These are phyloP conservation scores for Tadarida brasiliensis DNA, from an alignment of 2,797 vertebrate genomes.

Conservation along the genomic window DNA sequence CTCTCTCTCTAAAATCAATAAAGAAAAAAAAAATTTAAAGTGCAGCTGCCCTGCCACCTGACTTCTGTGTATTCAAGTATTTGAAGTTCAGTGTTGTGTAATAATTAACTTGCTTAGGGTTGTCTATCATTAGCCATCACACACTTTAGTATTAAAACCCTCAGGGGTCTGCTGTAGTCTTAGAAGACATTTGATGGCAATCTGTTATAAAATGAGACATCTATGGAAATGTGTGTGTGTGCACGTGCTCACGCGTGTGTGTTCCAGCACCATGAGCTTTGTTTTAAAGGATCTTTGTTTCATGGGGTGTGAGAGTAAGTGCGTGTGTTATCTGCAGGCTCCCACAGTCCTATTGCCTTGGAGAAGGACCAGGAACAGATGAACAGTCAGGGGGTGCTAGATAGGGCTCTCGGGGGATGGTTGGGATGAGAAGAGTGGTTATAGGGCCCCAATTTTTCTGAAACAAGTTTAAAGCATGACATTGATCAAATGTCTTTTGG, in stretches of 20 bases:
- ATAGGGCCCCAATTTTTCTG: neutral
- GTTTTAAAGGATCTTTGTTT: neutral
- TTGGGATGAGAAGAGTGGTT: neutral
- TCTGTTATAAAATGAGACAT: neutral
- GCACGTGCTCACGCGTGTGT: neutral
- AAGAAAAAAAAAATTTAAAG: no score
- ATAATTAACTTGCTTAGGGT: neutral
- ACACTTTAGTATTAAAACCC: neutral
- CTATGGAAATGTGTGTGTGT: neutral
- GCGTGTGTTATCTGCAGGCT: neutral
- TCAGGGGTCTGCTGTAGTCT: neutral
- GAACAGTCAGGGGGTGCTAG: neutral
- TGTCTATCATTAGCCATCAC: neutral
- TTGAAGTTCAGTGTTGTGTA: neutral
- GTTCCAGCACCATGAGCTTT: neutral
- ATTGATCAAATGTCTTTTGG: neutral
- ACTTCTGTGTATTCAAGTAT: neutral
- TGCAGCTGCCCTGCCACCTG: neutral
- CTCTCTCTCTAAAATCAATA: no score
- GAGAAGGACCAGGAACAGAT: neutral
- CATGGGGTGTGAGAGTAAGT: neutral
- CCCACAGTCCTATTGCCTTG: neutral
- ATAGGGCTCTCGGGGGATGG: neutral
- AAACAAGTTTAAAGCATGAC: neutral
- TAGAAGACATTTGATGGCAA: neutral